Evolutionary conservation across 2,888 invertebrate genomes (phyloP).

Genomic region (Volucella bombylans): DNA sequence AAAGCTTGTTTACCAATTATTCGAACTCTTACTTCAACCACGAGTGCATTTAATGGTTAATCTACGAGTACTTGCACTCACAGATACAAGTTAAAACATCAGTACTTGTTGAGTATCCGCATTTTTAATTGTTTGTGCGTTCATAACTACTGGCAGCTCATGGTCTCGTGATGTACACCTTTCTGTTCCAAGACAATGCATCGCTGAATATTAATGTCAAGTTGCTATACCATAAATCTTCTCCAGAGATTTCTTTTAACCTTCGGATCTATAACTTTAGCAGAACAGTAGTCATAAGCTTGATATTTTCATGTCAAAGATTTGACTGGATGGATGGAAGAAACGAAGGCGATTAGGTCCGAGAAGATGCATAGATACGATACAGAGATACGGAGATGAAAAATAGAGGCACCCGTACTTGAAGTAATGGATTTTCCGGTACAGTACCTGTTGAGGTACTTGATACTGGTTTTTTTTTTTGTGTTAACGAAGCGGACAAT

Average conservation of each 20-base stretch:
- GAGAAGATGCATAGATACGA: too few species aligned
- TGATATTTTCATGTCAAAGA: slow-evolving; percentile 45
- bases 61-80: too few species aligned
- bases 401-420: slow-evolving; percentile 13
- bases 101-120: too few species aligned
- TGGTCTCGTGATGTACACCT: slow-evolving; percentile 40
- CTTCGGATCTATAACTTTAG: slow-evolving; percentile 26
- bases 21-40: too few species aligned
- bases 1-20: too few species aligned
- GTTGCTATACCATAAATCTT: slow-evolving; percentile 45
- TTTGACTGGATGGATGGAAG: slow-evolving; percentile 14
- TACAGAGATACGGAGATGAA: background rate
- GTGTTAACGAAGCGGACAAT: slow-evolving; percentile 44
- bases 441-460: slow-evolving; percentile 45
- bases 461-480: slow-evolving; percentile 26
- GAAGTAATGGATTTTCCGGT: slow-evolving; percentile 62
- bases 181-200: slow-evolving; percentile 65
- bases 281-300: background rate
- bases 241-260: slow-evolving; percentile 23
- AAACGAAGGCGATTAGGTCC: too few species aligned
- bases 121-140: background rate
- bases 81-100: too few species aligned
- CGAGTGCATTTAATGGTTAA: too few species aligned
- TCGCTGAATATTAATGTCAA: slow-evolving; percentile 68
- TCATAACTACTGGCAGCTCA: slow-evolving; percentile 22